These are phyloP conservation scores for Mastacembelus armatus DNA, from an alignment of 2,797 vertebrate species.

Conservation along the genomic window DNA sequence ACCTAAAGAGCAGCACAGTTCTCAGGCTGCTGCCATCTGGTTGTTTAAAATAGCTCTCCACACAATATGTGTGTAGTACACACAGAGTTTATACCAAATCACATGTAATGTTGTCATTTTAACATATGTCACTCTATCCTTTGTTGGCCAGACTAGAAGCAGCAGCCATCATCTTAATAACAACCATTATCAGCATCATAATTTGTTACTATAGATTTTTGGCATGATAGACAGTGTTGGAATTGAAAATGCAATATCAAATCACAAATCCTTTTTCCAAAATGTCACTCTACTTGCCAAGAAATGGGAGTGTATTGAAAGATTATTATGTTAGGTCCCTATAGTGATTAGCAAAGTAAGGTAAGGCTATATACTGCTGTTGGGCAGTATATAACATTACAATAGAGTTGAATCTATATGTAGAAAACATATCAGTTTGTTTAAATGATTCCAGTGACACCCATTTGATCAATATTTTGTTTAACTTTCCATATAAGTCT, in stretches of 20 bases:
- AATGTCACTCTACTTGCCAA: not conserved
- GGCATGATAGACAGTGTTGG: not conserved
- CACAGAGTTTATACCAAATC: slow-evolving; percentile 46
- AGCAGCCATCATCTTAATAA: slow-evolving; percentile 28
- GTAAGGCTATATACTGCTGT: no score
- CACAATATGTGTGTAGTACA: slow-evolving; percentile 15
- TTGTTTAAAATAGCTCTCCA: slow-evolving; percentile 63
- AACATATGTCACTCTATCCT: slow-evolving; percentile 21
- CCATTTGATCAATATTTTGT: no score
- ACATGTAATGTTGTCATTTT: slow-evolving; percentile 40
- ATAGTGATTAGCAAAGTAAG: not conserved
- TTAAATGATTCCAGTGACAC: no score
- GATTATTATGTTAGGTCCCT: slow-evolving; percentile 6
- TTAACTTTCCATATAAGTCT: no score
- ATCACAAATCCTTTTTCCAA: slow-evolving; percentile 9
- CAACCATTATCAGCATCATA: slow-evolving; percentile 35
- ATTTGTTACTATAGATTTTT: slow-evolving; percentile 26
- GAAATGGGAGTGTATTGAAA: slow-evolving; percentile 5
- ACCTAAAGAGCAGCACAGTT: slow-evolving; percentile 65
- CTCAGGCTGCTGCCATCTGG: slow-evolving; percentile 57
- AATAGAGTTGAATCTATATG: no score
- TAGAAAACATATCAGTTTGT: no score
- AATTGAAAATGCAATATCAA: slow-evolving; percentile 32
- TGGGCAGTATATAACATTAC: no score
- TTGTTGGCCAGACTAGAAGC: slow-evolving; percentile 17